A percentile compares a stretch with the other conserved stretches of the same genome.
Evolutionary conservation across 2,113 vertebrate genomes (phyloP).

Genomic region (Dryoscopus gambensis): DNA sequence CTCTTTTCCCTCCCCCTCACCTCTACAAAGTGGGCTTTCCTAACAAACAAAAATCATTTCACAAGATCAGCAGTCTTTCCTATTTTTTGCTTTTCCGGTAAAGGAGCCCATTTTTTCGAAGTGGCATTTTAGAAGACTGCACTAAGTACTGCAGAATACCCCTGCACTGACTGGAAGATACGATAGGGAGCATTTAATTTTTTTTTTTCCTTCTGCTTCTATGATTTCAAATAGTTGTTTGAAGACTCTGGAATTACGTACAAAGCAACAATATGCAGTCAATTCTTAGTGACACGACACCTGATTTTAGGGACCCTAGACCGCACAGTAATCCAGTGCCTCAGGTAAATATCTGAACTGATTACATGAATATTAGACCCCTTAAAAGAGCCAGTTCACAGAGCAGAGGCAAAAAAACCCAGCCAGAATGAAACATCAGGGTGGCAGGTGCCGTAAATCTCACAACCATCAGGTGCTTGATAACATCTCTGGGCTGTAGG

Average conservation of each 20-base stretch:
- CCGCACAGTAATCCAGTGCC: not conserved
- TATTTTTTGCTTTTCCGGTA: not conserved
- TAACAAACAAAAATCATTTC: not conserved
- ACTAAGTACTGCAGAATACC: not conserved
- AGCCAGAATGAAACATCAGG: not conserved
- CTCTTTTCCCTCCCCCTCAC: not conserved
- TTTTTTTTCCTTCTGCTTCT: not conserved
- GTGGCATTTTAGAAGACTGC: not conserved
- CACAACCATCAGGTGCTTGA: too few species aligned
- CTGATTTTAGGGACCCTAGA: not conserved
- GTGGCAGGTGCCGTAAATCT: not conserved
- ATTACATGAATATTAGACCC: not conserved
- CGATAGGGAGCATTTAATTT: accelerated
- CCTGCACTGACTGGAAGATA: not conserved
- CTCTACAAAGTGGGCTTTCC: not conserved
- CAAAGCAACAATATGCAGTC: not conserved
- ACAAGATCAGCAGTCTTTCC: not conserved
- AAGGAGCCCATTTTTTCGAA: not conserved
- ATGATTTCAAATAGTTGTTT: not conserved
- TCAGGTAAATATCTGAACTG: not conserved
- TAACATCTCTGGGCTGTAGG: not conserved
- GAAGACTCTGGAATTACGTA: not conserved
- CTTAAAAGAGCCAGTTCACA: not conserved
- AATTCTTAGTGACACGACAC: not conserved
- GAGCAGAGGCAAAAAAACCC: not conserved